Conservation (phyloP, 2,888 invertebrate genomes). For the Eugnorisma glareosa region DNA sequence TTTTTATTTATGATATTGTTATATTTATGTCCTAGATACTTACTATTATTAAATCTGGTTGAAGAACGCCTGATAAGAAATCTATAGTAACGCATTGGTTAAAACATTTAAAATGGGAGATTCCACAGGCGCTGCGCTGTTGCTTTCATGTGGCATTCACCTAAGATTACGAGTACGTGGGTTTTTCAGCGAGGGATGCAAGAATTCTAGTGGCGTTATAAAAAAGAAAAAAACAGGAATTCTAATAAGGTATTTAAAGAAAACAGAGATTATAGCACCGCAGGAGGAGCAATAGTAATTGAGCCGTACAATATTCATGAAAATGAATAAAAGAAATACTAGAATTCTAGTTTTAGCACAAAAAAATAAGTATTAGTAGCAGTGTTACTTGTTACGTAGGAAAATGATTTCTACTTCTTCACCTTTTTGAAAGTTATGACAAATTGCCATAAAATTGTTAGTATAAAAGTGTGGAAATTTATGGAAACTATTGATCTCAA, state of each 20-base stretch:
- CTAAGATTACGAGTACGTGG: too few relatives aligned
- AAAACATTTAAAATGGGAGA: background rate
- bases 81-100: background rate
- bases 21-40: too few relatives aligned
- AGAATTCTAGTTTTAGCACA: background rate
- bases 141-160: background rate
- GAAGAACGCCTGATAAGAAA: constrained; percentile 22
- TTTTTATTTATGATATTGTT: background rate
- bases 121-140: constrained; percentile 14
- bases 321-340: background rate
- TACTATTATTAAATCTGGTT: background rate
- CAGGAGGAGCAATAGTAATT: constrained; percentile 8
- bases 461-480: too few relatives aligned
- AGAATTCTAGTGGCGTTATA: background rate
- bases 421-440: background rate
- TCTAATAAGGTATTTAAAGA: background rate
- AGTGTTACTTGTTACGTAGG: background rate
- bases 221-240: background rate
- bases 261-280: background rate
- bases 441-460: background rate
- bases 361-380: background rate
- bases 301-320: background rate
- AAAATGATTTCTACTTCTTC: background rate
- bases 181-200: too few relatives aligned
- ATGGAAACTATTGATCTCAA: too few relatives aligned